These are phyloP conservation scores for Cyclophora albipunctata DNA, from an alignment of 2,888 invertebrate genomes.

Conservation along the genomic window DNA sequence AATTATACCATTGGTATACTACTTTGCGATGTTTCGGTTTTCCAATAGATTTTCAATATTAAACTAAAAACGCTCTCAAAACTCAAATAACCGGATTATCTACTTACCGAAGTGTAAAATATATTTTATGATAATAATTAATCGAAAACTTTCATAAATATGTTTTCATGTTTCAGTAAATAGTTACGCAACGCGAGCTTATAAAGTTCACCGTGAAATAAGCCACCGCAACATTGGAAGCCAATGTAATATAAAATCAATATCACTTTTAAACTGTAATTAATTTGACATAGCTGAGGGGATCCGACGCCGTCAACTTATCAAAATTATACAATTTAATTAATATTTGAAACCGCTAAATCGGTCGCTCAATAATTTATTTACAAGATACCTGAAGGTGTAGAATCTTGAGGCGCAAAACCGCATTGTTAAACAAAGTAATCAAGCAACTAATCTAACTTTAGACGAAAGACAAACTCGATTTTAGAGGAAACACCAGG, in stretches of 20 bases:
- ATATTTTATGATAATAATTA: too few relatives aligned
- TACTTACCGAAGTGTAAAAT: too few relatives aligned
- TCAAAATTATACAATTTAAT: slow-evolving; percentile 19
- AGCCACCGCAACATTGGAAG: slow-evolving; percentile 12
- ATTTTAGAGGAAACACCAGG: too few relatives aligned
- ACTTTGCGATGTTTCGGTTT: too few relatives aligned
- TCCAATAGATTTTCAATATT: too few relatives aligned
- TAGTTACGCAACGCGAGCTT: too few relatives aligned
- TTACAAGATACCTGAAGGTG: not conserved
- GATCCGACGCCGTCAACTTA: slow-evolving; percentile 9
- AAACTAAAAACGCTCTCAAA: too few relatives aligned
- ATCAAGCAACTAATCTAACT: slow-evolving; percentile 23
- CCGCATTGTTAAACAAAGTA: slow-evolving; percentile 22
- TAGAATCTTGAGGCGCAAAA: not conserved
- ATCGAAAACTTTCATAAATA: too few relatives aligned
- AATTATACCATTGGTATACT: too few relatives aligned
- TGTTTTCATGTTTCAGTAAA: too few relatives aligned
- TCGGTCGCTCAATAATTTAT: slow-evolving; percentile 30
- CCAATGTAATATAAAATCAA: slow-evolving; percentile 50
- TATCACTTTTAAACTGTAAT: slow-evolving; percentile 15
- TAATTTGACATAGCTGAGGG: slow-evolving; percentile 12
- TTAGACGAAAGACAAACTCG: slow-evolving; percentile 15
- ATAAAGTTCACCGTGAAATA: too few relatives aligned
- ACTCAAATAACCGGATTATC: too few relatives aligned
- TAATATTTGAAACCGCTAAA: slow-evolving; percentile 32